phyloP scores from a whole-genome alignment of 2,113 vertebrate genomes.

The Antennarius striatus region DNA sequence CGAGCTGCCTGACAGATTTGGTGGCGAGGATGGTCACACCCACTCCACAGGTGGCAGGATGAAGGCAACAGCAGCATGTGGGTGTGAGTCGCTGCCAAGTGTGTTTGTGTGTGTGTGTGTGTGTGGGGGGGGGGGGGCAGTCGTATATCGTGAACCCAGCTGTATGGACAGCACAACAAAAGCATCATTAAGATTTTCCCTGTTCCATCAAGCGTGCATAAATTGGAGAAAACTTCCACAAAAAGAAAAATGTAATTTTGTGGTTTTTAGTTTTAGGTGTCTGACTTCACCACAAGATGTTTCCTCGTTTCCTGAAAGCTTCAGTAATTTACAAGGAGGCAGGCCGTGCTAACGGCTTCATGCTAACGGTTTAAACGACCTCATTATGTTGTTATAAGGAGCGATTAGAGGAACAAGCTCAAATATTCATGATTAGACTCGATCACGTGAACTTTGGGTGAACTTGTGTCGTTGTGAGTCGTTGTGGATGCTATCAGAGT shows the following conservation, averaged over 20 bases:
- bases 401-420: no score
- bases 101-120: conserved; percentile 42
- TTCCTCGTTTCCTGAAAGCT: conserved; percentile 36
- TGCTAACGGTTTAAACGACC: conserved; percentile 23
- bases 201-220: conserved; percentile 21
- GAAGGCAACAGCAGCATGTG: conserved; percentile 71
- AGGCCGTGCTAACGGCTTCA: conserved; percentile 57
- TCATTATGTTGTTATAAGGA: no score
- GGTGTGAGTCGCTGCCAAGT: conserved; percentile 48
- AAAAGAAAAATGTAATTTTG: conserved; percentile 36
- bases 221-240: conserved; percentile 15
- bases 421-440: no score
- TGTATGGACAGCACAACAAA: background rate
- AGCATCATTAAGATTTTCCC: conserved; percentile 14
- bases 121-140: conserved; percentile 8
- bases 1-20: conserved; percentile 67
- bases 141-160: conserved; percentile 23
- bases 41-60: conserved; percentile 73
- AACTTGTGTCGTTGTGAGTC: no score
- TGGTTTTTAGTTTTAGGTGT: background rate
- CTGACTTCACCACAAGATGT: conserved; percentile 46
- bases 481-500: no score
- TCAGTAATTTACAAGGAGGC: conserved; percentile 45
- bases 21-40: conserved; percentile 66
- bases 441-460: no score